Percentiles rank a stretch among this genome's conserved stretches.
Conservation (phyloP, 2,888 invertebrate species). For the Podotricha telesiphe region DNA sequence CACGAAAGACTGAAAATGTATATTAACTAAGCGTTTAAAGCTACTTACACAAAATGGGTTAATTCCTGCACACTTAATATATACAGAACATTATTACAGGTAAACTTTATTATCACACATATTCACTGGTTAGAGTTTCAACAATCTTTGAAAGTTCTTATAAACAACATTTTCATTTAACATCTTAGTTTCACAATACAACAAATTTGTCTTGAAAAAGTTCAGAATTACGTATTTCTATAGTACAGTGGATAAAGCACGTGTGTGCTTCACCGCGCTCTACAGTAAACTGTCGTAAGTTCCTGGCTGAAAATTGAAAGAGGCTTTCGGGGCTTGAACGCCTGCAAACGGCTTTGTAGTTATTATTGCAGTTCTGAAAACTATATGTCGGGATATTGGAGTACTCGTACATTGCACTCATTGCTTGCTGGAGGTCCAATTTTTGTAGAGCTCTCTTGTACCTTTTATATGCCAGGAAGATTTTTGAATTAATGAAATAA, state of each 20-base stretch:
- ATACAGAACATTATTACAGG: slow-evolving; percentile 30
- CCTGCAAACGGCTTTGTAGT: slow-evolving; percentile 63
- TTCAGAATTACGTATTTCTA: slow-evolving; percentile 44
- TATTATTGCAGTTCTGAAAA: slow-evolving; percentile 53
- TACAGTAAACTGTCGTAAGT: slow-evolving; percentile 50
- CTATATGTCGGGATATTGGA: slow-evolving; percentile 30
- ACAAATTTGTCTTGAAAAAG: slow-evolving; percentile 29
- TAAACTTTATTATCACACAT: slow-evolving; percentile 21
- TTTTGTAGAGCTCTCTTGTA: not conserved
- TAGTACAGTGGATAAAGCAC: slow-evolving; percentile 39
- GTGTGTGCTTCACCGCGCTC: slow-evolving; percentile 47
- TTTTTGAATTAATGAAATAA: not conserved
- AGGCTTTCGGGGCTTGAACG: slow-evolving; percentile 53
- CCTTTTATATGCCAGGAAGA: not conserved
- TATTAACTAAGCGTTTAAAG: slow-evolving; percentile 30
- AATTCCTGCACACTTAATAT: slow-evolving; percentile 36
- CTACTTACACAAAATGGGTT: slow-evolving; percentile 42
- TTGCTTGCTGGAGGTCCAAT: slow-evolving; percentile 7
- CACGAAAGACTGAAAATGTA: slow-evolving; percentile 11
- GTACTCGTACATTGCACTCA: slow-evolving; percentile 15
- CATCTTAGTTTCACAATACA: slow-evolving; percentile 4
- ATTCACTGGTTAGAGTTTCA: not conserved
- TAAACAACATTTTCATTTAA: slow-evolving; percentile 13
- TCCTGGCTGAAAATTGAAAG: slow-evolving; percentile 52
- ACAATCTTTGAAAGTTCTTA: not conserved